Conservation (phyloP, 1,140 invertebrate species). For the Aphidius ervi region DNA sequence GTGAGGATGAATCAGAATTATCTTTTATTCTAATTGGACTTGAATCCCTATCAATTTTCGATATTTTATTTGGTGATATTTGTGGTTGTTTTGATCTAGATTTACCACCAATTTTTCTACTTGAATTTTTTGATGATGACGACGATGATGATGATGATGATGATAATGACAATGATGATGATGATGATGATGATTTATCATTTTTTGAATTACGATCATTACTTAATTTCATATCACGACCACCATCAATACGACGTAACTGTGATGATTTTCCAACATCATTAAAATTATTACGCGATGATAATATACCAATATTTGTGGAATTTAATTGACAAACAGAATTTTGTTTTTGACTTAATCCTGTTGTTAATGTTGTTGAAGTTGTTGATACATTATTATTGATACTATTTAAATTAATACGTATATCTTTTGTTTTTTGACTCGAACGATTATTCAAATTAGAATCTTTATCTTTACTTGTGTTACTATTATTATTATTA, state of each 20-base stretch:
- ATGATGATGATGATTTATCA: slow-evolving; percentile 22
- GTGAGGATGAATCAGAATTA: slow-evolving; percentile 32
- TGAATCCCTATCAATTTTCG: slow-evolving; percentile 37
- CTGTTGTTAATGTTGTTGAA: slow-evolving; percentile 34
- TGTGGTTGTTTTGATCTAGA: slow-evolving; percentile 43
- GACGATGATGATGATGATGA: slow-evolving; percentile 31
- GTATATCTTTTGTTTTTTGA: slow-evolving; percentile 47
- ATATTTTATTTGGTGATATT: slow-evolving; percentile 35
- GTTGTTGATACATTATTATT: slow-evolving; percentile 36
- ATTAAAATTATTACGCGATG: neutral
- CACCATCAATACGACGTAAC: too few relatives aligned
- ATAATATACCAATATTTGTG: neutral
- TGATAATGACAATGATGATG: slow-evolving; percentile 31
- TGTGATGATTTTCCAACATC: too few relatives aligned
- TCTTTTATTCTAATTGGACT: slow-evolving; percentile 45
- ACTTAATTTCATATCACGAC: too few relatives aligned
- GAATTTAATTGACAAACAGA: neutral
- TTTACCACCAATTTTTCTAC: slow-evolving; percentile 43
- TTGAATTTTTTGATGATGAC: slow-evolving; percentile 39
- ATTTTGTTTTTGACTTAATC: too few relatives aligned
- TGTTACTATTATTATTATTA: slow-evolving; percentile 32
- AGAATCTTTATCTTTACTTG: slow-evolving; percentile 43
- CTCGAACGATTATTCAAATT: slow-evolving; percentile 43
- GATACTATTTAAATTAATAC: slow-evolving; percentile 47
- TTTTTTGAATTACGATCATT: slow-evolving; percentile 16